phyloP scores from a whole-genome alignment of 2,113 vertebrate species.

The Irena cyanogastra region DNA sequence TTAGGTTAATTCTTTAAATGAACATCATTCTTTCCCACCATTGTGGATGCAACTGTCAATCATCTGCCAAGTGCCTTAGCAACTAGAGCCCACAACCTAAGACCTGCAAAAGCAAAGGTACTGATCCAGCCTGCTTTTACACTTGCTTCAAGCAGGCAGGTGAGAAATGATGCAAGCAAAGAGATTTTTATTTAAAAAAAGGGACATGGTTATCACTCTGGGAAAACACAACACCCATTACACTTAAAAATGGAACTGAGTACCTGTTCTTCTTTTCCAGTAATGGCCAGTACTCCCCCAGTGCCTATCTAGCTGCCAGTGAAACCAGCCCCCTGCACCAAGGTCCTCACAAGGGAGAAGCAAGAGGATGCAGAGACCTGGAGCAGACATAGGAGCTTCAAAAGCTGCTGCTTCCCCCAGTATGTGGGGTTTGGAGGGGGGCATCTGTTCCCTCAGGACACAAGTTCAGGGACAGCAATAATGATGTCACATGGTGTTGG shows the following conservation, averaged over 20 bases:
- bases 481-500: not conserved
- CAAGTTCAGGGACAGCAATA: not conserved
- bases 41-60: not conserved
- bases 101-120: not conserved
- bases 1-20: not conserved
- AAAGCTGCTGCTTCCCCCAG: not conserved
- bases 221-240: not conserved
- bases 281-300: not conserved
- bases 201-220: not conserved
- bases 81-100: not conserved
- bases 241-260: not conserved
- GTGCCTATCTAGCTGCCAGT: not conserved
- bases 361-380: not conserved
- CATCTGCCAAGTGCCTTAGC: not conserved
- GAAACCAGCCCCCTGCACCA: not conserved
- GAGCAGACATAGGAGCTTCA: not conserved
- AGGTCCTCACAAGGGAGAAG: not conserved
- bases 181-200: not conserved
- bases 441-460: not conserved
- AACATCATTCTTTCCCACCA: not conserved
- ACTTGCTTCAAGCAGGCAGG: not conserved
- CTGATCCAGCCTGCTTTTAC: not conserved
- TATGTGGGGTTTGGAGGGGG: accelerated
- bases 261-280: not conserved
- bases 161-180: accelerated